Evolutionary conservation across 2,113 vertebrate species (phyloP).

Genomic region (Piprites chloris): DNA sequence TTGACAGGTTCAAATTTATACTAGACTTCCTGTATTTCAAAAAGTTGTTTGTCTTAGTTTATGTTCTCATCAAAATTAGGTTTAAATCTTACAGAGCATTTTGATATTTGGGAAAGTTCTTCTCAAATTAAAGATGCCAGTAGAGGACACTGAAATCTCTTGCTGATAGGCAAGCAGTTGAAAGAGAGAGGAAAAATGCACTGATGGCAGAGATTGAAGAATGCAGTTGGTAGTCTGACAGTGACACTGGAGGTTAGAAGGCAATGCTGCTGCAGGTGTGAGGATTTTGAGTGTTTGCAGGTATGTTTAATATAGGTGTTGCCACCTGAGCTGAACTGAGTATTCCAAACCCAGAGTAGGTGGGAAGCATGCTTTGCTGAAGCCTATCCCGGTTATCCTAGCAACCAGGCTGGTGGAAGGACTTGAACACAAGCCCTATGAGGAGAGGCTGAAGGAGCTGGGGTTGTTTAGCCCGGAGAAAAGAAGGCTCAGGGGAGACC

Average conservation of each 20-base stretch:
- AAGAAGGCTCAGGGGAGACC: too few relatives aligned
- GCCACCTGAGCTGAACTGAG: background rate
- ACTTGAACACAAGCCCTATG: too few relatives aligned
- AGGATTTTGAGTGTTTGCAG: background rate
- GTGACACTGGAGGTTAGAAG: background rate
- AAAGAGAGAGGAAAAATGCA: background rate
- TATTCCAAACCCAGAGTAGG: background rate
- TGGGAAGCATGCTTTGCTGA: background rate
- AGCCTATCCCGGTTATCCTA: background rate
- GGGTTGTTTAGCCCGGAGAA: too few relatives aligned
- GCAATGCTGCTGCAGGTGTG: background rate
- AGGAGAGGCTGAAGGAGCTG: too few relatives aligned
- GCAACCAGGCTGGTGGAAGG: too few relatives aligned
- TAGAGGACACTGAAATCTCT: background rate
- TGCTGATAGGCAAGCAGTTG: background rate
- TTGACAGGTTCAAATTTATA: background rate
- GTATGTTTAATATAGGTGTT: background rate
- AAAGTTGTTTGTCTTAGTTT: background rate
- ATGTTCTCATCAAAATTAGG: background rate
- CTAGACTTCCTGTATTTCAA: background rate
- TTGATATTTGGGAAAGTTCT: background rate
- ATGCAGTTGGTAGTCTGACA: background rate
- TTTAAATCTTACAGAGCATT: background rate
- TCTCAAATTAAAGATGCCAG: background rate
- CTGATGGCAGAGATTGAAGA: background rate